Base-by-base conservation (phyloP, 1,140 invertebrate species). In the Drosophila lini region DNA sequence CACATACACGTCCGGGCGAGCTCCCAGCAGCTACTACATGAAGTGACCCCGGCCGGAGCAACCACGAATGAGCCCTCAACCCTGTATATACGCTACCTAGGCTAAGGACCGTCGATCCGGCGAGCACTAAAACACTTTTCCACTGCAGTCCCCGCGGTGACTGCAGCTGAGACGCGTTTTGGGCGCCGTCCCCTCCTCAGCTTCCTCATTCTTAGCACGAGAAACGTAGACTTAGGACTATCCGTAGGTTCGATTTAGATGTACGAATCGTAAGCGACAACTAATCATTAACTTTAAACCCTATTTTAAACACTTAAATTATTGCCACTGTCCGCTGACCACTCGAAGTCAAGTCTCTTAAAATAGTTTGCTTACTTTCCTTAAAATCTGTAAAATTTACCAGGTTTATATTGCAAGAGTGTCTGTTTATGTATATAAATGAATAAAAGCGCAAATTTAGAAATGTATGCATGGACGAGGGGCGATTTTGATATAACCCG, bases 1-100 rank as follows among this genome's bases (percentile, higher is more conserved):
- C 64, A 96, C 95, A 4, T 96, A 96, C 90, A 95, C 92, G 34
- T 92, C 92, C 25, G 91, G 93, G n/a, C 91, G 93, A 34, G 80
- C 92, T 62, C 92, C 93, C 45, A 89, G 88, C 64, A 90, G 88
- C 74, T 92, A 92, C 57, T 92, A 92, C 71, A 92, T 92, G 90
- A 92, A 92, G 71, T 92, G 60, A 84, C 40, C 50, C 7, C n/a
- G 19, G 19, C 6, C 22, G 25, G n/a, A 32, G 48, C 28, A 19
- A n/a, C 22, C 34, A 19, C 16, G 25, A 34, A 3, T 9, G 13
- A 42, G 11, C 19, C 45, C 34, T n/a, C n/a, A 47, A 59, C 53
- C 62, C 84, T 89, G 83, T 88, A 88, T 61, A 88, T 88, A 88
- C 48, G 67, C 63, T 76, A 73, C 64, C 56, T 79, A 82, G 31